Evolutionary conservation across 1,140 invertebrate species (phyloP).

Genomic region (Meloidogyne hapla): DNA sequence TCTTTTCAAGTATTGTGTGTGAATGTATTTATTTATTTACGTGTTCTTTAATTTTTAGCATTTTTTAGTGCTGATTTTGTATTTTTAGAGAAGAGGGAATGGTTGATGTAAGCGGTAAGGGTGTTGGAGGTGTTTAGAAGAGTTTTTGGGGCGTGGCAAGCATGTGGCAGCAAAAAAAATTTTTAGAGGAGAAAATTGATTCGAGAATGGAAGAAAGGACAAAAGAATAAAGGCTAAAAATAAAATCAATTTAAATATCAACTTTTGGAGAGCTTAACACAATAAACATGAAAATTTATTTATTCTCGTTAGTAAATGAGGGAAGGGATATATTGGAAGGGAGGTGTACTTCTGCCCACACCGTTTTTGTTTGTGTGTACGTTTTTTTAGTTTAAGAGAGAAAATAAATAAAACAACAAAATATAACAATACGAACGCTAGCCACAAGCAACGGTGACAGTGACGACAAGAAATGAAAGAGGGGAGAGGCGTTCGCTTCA

Average conservation of each 20-base stretch:
- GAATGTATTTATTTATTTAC: background rate
- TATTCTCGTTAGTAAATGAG: too few species aligned
- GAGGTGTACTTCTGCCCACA: too few species aligned
- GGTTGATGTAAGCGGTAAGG: background rate
- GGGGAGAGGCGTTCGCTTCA: background rate
- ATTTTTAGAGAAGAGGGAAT: too few species aligned
- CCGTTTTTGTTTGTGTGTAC: background rate
- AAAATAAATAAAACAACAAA: conserved; percentile 6
- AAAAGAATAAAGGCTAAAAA: background rate
- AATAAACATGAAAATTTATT: too few species aligned
- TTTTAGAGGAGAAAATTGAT: background rate
- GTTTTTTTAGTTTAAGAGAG: background rate
- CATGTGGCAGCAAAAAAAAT: background rate
- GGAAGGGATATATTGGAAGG: too few species aligned
- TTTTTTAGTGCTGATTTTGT: conserved; percentile 1
- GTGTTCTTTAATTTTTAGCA: background rate
- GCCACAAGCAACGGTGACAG: background rate
- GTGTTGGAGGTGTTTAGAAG: background rate
- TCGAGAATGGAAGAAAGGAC: background rate
- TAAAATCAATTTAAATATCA: background rate
- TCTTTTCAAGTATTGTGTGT: background rate
- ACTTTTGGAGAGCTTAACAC: background rate
- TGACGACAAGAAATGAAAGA: background rate
- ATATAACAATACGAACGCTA: conserved; percentile 4
- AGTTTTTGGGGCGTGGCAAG: background rate